These are phyloP conservation scores for Propithecus deckenii DNA, from an alignment of 2,797 vertebrate species.

Conservation along the genomic window DNA sequence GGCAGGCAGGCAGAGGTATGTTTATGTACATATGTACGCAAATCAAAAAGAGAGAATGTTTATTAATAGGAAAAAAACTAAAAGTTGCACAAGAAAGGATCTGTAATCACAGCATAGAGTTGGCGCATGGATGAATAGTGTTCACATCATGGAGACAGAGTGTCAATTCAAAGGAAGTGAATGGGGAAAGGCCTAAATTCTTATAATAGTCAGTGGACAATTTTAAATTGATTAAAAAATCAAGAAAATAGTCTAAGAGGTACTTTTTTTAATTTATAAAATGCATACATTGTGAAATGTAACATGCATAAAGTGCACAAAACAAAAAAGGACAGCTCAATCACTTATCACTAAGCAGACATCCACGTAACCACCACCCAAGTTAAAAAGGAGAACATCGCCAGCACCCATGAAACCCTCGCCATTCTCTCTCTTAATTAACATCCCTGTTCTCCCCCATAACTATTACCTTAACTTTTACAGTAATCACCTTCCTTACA, in stretches of 20 bases:
- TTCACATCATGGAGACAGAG: neutral
- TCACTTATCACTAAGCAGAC: neutral
- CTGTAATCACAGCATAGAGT: neutral
- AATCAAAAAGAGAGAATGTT: neutral
- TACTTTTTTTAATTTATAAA: neutral
- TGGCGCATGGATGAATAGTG: neutral
- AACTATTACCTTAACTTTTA: neutral
- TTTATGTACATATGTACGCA: neutral
- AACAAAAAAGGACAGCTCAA: neutral
- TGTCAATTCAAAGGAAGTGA: neutral
- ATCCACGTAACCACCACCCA: neutral
- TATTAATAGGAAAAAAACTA: neutral
- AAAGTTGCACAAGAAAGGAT: neutral
- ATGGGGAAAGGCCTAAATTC: neutral
- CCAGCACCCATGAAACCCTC: neutral
- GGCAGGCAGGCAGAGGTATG: neutral
- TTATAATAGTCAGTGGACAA: neutral
- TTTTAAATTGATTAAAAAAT: conserved; percentile 22
- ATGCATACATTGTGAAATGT: neutral
- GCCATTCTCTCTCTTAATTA: neutral
- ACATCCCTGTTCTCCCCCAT: neutral
- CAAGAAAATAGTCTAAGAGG: neutral
- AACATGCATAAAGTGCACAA: neutral
- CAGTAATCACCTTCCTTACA: neutral
- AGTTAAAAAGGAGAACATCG: neutral